Conservation (phyloP, 1,140 invertebrate species). For the Aphidius gifuensis region DNA sequence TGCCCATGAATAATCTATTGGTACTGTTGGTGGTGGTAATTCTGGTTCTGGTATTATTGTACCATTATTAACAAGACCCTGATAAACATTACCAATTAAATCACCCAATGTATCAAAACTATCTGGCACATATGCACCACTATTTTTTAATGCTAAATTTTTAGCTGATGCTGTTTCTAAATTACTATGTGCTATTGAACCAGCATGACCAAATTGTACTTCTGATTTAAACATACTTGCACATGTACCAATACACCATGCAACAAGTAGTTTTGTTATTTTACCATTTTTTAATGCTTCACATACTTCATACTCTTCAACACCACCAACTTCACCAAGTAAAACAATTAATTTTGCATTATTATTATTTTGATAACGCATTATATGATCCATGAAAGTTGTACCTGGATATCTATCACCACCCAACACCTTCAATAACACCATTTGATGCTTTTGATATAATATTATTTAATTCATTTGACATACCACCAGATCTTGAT, state of each 20-base stretch:
- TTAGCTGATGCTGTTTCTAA: slow-evolving; percentile 93
- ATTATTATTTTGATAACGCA: slow-evolving; percentile 76
- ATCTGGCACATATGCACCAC: slow-evolving; percentile 85
- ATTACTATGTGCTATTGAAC: slow-evolving; percentile 93
- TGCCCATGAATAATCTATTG: slow-evolving; percentile 99
- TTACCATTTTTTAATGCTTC: slow-evolving; percentile 76
- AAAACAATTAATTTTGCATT: slow-evolving; percentile 93
- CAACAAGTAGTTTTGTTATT: slow-evolving; percentile 92
- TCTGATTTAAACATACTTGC: slow-evolving; percentile 92
- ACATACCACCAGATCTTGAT: slow-evolving; percentile 98
- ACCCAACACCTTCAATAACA: slow-evolving; percentile 97
- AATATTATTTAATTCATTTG: slow-evolving; percentile 99
- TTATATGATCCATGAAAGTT: slow-evolving; percentile 96
- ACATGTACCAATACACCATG: slow-evolving; percentile 97
- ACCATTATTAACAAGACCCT: slow-evolving; percentile 73
- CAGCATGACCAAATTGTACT: slow-evolving; percentile 99
- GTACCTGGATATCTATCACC: slow-evolving; percentile 98
- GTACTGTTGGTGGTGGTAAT: slow-evolving; percentile 95
- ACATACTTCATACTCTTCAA: slow-evolving; percentile 98
- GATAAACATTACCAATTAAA: slow-evolving; percentile 74
- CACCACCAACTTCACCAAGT: slow-evolving; percentile 96
- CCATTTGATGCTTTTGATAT: slow-evolving; percentile 96
- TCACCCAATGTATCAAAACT: slow-evolving; percentile 91
- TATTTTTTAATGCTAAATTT: slow-evolving; percentile 78
- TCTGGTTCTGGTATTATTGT: slow-evolving; percentile 85